Base-by-base conservation (phyloP, 1,140 invertebrate genomes). In the Zaprionus tsacasi region DNA sequence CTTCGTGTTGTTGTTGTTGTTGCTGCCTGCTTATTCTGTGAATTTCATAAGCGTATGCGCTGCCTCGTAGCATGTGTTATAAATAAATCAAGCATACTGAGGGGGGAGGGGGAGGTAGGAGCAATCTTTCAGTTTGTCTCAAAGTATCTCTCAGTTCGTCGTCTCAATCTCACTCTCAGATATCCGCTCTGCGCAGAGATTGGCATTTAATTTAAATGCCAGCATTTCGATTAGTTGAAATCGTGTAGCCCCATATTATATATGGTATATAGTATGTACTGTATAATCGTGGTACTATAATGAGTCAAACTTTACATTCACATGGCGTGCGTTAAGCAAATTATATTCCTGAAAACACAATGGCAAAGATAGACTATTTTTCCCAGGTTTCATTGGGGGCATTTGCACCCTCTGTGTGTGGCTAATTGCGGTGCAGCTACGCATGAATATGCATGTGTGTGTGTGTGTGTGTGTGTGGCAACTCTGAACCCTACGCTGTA, bases 31-130 rank as follows among this genome's bases (percentile, higher is more conserved):
- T 65, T 67, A 81, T 73, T 82, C 55, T 56, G 83, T 74, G 83
- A 80, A 79, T 87, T 87, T 82, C 83, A 80, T 80, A 88, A 87
- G 82, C 78, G 72, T 68, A 82, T 70, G 77, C 77, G 83, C 82
- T 77, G 79, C 79, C 45, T 50, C 45, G 70, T 78, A 82, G 83
- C 83, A 83, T 88, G 85, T 89, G 83, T 88, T 89, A 88, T 88
- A 88, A 88, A 88, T 88, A 88, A 88, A 88, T 88, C 85, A 88
- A 76, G 74, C 78, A 75, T 78, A 68, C 80, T 61, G 70, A 70
- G 64, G 73, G 21, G 21, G 21, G 1, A 1, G 21, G 21, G 2
- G 2, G 64, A 76, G 83, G 21, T 1, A 21, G 2, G 64, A 76
- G 83, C 83, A 87, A 87, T 87, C 80, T 81, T 76, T 78, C 21